Evolutionary conservation across 2,888 invertebrate genomes (phyloP).

Genomic region (Idaea dimidiata): DNA sequence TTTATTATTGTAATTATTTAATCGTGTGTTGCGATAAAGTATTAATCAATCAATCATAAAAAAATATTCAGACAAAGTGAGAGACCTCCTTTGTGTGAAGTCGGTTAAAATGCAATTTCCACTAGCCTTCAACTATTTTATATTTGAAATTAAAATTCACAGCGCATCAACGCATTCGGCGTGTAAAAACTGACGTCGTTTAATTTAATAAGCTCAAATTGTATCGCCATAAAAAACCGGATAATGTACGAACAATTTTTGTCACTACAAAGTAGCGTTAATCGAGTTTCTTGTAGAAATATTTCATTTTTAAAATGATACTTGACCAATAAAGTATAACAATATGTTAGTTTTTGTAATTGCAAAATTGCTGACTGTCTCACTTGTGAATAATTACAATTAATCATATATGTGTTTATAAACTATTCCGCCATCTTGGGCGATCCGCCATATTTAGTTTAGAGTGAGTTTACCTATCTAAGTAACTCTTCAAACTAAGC

Average conservation of each 20-base stretch:
- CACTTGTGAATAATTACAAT: background rate
- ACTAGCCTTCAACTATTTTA: background rate
- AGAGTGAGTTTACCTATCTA: no score
- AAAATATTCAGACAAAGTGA: no score
- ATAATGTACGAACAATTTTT: background rate
- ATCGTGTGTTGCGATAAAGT: no score
- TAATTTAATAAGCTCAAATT: conserved; percentile 1
- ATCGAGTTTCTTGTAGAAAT: background rate
- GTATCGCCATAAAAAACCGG: background rate
- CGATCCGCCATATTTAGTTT: no score
- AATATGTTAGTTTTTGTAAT: background rate
- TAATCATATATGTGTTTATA: background rate
- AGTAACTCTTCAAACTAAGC: no score
- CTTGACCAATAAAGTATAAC: background rate
- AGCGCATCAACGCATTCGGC: background rate
- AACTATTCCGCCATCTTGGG: no score
- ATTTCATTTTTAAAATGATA: background rate
- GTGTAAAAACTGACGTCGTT: background rate
- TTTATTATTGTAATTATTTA: no score
- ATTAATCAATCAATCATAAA: no score
- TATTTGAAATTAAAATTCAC: background rate
- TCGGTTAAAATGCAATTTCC: background rate
- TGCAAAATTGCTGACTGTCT: background rate
- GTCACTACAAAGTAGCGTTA: background rate
- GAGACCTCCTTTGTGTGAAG: no score